Conservation (phyloP, 2,113 vertebrate species). For the Calyptommatus sinebrachiatus region DNA sequence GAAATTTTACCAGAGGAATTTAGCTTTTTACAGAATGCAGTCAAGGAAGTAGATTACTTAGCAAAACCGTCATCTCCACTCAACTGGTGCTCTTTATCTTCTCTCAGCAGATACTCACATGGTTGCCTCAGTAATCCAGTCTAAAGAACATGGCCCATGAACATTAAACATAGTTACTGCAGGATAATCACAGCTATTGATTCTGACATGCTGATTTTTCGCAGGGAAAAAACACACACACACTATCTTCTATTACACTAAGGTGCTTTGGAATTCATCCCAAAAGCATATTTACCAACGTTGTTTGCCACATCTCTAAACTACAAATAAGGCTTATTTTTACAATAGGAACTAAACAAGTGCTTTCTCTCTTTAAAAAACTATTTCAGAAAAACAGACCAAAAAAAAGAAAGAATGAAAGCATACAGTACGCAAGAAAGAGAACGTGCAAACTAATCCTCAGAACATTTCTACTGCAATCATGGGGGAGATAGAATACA, state of each 20-base stretch:
- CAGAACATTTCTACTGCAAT: neutral
- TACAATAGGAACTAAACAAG: neutral
- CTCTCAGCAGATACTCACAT: constrained; percentile 46
- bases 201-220: constrained; percentile 36
- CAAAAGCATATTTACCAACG: neutral
- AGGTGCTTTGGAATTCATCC: neutral
- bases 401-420: fast-evolving
- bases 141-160: constrained; percentile 26
- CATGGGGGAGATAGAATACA: neutral
- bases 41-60: constrained; percentile 55
- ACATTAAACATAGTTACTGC: constrained; percentile 29
- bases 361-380: fast-evolving
- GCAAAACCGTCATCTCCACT: constrained; percentile 45
- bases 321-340: neutral
- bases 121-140: constrained; percentile 37
- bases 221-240: constrained; percentile 20
- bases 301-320: constrained; percentile 3
- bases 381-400: neutral
- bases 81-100: constrained; percentile 55
- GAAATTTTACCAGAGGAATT: constrained; percentile 49
- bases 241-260: constrained; percentile 13
- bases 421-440: neutral
- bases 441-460: constrained; percentile 1
- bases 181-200: constrained; percentile 47
- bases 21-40: constrained; percentile 52